phyloP scores from a whole-genome alignment of 2,888 invertebrate species.

The Drosophila neonasuta region DNA sequence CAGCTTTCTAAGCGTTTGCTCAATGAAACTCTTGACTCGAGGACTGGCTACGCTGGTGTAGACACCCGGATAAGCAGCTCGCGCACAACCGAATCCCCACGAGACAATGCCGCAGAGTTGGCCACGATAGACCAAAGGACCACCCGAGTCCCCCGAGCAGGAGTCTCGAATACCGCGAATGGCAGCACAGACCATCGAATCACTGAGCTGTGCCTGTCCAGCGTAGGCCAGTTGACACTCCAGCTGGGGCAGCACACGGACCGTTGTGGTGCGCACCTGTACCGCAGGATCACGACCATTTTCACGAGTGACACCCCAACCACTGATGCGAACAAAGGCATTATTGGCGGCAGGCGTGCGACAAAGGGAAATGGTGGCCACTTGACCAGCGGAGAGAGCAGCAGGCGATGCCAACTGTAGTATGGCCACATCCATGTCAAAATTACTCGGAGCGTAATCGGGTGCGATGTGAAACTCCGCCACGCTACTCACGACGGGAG shows the following conservation, averaged over 20 bases:
- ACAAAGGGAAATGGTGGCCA: constrained; percentile 66
- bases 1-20: constrained; percentile 44
- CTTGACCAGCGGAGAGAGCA: constrained; percentile 16
- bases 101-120: constrained; percentile 87
- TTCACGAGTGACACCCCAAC: constrained; percentile 77
- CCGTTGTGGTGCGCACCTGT: constrained; percentile 68
- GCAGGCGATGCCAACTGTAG: constrained; percentile 51
- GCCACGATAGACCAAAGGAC: constrained; percentile 76
- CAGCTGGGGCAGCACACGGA: constrained; percentile 57
- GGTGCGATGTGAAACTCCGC: constrained; percentile 48
- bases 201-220: constrained; percentile 64
- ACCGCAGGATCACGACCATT: constrained; percentile 54
- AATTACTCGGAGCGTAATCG: constrained; percentile 45
- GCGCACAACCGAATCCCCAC: constrained; percentile 79
- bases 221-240: constrained; percentile 61
- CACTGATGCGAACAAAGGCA: constrained; percentile 68
- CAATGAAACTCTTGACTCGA: constrained; percentile 63
- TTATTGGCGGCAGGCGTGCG: constrained; percentile 52
- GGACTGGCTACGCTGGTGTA: constrained; percentile 71
- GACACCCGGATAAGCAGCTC: constrained; percentile 71
- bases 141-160: constrained; percentile 81
- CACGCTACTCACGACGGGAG: constrained; percentile 47
- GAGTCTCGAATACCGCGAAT: constrained; percentile 74
- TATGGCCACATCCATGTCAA: constrained; percentile 79
- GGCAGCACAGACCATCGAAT: constrained; percentile 80